Evolutionary conservation across 2,888 invertebrate genomes (phyloP), one percentile per base, ranked within the genome.

Genomic region (Dryobotodes eremita): DNA sequence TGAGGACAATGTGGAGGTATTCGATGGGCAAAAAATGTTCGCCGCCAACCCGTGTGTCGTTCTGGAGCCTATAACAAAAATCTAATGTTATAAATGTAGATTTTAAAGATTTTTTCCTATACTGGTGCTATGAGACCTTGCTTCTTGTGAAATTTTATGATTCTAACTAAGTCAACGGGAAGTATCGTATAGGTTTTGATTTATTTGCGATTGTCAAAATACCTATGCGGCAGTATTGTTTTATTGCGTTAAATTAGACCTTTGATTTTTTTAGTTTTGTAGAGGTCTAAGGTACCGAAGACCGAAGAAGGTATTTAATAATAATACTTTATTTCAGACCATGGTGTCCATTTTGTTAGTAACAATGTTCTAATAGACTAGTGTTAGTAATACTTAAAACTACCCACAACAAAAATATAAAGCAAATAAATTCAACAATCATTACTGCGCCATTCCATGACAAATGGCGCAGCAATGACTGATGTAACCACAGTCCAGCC

Each of bases 1-100:
- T 98, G 98, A 0, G 98, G 98, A 91, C 98, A 98, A 50, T 97
- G 97, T n/a, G 98, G 97, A 72, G 97, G 97, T 92, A 98, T 97
- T 84, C 98, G 97, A 89, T 97, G 97, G 55, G 98, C 98, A 86
- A 97, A 97, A 48, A 98, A 97, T 6, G 98, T 98, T 42, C 97
- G 96, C 92, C 98, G 98, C 98, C 98, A 98, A 4, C 98, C 98
- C n/a, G 94, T 93, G 91, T 98, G 98, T 65, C 97, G 95, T 91
- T 97, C 97, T 42, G 98, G 98, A 23, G 98, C 97, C 98, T 98
- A 86, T 89, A 76, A 80, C 68, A 77, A 79, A 79, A 59, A 64
- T 36, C 11, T 46, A 8, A 23, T 68, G 13, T 68, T 50, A 50
- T 13, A 68, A 26, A 26, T 26, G 26, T 26, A 20, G 8, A 26